Percentiles rank a stretch among this genome's conserved stretches.
Evolutionary conservation across 2,797 vertebrate species (phyloP).

Genomic region (Carapus acus): DNA sequence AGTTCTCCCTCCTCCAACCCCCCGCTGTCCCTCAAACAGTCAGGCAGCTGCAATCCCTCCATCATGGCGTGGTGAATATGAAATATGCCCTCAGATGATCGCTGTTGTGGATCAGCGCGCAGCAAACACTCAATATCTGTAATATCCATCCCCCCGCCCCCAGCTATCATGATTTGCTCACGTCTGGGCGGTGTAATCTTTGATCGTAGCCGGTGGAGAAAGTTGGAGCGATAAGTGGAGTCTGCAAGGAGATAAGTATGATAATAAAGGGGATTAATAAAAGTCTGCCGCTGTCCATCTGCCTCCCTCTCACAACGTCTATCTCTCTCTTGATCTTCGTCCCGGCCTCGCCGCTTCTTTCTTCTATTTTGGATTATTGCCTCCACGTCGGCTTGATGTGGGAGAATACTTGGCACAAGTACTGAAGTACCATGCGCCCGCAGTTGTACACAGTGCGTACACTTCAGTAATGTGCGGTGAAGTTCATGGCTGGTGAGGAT

Average conservation of each 20-base stretch:
- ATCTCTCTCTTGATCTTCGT: background rate
- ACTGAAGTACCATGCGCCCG: too few species aligned
- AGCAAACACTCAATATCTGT: constrained; percentile 35
- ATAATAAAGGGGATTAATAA: constrained; percentile 46
- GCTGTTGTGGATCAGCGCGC: constrained; percentile 24
- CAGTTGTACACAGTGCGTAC: too few species aligned
- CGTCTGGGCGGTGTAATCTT: constrained; percentile 23
- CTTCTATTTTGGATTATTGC: too few species aligned
- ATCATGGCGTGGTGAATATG: constrained; percentile 26
- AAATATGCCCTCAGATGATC: constrained; percentile 34
- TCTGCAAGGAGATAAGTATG: constrained; percentile 41
- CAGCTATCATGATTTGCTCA: constrained; percentile 38
- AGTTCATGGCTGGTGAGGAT: too few species aligned
- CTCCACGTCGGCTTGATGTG: too few species aligned
- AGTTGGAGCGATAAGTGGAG: constrained; percentile 19
- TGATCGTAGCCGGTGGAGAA: constrained; percentile 15
- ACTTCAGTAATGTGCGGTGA: too few species aligned
- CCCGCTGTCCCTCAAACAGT: constrained; percentile 7
- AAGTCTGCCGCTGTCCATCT: constrained; percentile 1
- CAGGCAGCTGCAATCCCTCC: constrained; percentile 11
- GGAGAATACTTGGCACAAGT: too few species aligned
- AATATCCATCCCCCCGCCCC: too few species aligned
- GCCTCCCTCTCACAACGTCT: background rate
- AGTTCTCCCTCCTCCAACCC: constrained; percentile 7
- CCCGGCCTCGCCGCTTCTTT: too few species aligned